Base-by-base conservation (phyloP, 2,888 invertebrate species). In the Agonopterix heracliana region DNA sequence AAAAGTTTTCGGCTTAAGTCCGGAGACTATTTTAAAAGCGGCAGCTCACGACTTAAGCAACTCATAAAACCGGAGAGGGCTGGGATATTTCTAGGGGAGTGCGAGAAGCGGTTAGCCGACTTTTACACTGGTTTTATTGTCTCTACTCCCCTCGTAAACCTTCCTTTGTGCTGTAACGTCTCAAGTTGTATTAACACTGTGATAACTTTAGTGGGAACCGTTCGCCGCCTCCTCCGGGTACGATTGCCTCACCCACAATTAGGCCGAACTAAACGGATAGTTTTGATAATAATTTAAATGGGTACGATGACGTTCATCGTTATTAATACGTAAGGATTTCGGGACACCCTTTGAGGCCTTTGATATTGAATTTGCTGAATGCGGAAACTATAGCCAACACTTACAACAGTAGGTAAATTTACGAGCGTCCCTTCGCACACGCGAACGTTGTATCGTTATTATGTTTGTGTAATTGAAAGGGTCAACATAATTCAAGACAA, bases 51-150 rank as follows among this genome's bases (percentile, higher is more conserved):
- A 67, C 67, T 74, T 78, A 78, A 74, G 77, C 67, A 72, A 74
- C 73, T 79, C 79, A 76, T 83, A 81, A 82, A 82, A 76, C 68
- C 64, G 66, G 65, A 67, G 72, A 78, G 74, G 74, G 74, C 66
- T 60, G 67, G 71, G 71, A 74, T 73, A 74, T 78, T 68, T 74
- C 71, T 67, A 53, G 61, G 71, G 71, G 73, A 66, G 64, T 65
- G 65, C 52, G 70, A 64, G 66, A 59, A 78, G 76, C 73, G 79
- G 82, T 83, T 83, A 80, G 68, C 77, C 75, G 79, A 80, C 78
- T 84, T 86, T 85, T 81, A 85, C 81, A 81, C 74, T 74, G 81
- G 78, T 83, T 86, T 86, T 86, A 85, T 85, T 85, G 78, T 83
- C 74, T 71, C 64, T 63, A 60, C 67, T 60, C 76, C 81, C 82